Percentiles rank a stretch among this genome's conserved stretches.
These are phyloP conservation scores for Dasyornis broadbenti DNA, from an alignment of 2,113 vertebrate genomes.

Conservation along the genomic window DNA sequence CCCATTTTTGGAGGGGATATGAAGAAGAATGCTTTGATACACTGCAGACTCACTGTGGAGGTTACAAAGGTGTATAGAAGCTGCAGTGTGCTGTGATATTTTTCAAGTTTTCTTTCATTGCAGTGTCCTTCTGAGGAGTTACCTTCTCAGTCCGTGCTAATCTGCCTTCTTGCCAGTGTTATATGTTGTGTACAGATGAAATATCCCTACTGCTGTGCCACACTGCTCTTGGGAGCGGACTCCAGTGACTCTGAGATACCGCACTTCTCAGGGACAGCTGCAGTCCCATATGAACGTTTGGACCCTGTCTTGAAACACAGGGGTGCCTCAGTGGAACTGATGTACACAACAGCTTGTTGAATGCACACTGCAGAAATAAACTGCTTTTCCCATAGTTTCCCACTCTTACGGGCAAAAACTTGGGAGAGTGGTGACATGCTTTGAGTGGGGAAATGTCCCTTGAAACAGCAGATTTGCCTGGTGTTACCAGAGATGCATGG, in stretches of 20 bases:
- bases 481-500: not conserved
- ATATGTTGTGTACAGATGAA: not conserved
- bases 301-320: not conserved
- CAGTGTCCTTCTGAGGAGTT: not conserved
- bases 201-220: not conserved
- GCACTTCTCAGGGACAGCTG: not conserved
- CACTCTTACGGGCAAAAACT: not conserved
- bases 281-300: not conserved
- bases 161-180: not conserved
- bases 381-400: not conserved
- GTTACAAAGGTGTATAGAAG: not conserved
- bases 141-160: accelerated
- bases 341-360: not conserved
- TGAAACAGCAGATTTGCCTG: not conserved
- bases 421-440: not conserved
- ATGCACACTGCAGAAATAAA: not conserved
- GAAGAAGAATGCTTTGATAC: not conserved
- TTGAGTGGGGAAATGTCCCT: not conserved
- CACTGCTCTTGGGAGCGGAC: not conserved
- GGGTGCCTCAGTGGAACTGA: not conserved
- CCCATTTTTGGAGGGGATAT: accelerated
- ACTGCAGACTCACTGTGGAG: not conserved
- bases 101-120: not conserved
- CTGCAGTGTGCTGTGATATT: not conserved
- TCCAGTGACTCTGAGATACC: not conserved